These are phyloP conservation scores for Gobio gobio DNA, from an alignment of 2,113 vertebrate genomes.

Conservation along the genomic window DNA sequence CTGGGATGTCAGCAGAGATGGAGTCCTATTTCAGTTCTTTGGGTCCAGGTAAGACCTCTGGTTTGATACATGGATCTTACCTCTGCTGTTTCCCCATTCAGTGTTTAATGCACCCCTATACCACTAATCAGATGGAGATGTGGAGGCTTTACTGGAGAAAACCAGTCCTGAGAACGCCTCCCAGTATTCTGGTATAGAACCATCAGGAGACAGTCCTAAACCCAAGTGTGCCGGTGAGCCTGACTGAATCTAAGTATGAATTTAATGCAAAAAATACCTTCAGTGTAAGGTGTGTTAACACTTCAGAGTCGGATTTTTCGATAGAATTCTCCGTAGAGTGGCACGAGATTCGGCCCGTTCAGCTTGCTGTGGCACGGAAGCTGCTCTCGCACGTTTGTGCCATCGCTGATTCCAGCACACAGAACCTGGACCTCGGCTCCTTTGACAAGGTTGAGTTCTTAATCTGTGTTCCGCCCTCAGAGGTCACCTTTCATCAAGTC, in stretches of 20 bases:
- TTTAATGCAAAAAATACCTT: neutral
- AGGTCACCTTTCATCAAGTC: conserved; percentile 95
- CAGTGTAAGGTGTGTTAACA: neutral
- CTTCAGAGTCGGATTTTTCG: neutral
- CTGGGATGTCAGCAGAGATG: conserved; percentile 85
- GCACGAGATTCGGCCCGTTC: conserved; percentile 86
- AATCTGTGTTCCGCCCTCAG: conserved; percentile 93
- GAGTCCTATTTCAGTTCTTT: conserved; percentile 87
- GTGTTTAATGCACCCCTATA: neutral
- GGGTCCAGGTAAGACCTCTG: conserved; percentile 81
- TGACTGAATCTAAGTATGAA: neutral
- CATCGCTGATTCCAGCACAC: conserved; percentile 96
- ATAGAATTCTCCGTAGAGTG: conserved; percentile 77
- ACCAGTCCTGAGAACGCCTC: conserved; percentile 79
- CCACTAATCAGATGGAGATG: conserved; percentile 82
- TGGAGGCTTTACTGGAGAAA: conserved; percentile 88
- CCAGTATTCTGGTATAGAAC: conserved; percentile 72
- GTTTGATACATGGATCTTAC: neutral
- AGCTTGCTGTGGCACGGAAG: conserved; percentile 95
- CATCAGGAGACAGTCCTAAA: conserved; percentile 65
- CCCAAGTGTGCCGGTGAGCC: conserved; percentile 65
- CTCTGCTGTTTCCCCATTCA: neutral
- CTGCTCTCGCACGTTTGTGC: conserved; percentile 95
- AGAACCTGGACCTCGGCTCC: conserved; percentile 92
- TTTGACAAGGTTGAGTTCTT: conserved; percentile 93